A percentile compares a stretch with the other conserved stretches of the same genome.
These are phyloP conservation scores for Odontomyia ornata DNA, from an alignment of 2,888 invertebrate genomes.

Conservation along the genomic window DNA sequence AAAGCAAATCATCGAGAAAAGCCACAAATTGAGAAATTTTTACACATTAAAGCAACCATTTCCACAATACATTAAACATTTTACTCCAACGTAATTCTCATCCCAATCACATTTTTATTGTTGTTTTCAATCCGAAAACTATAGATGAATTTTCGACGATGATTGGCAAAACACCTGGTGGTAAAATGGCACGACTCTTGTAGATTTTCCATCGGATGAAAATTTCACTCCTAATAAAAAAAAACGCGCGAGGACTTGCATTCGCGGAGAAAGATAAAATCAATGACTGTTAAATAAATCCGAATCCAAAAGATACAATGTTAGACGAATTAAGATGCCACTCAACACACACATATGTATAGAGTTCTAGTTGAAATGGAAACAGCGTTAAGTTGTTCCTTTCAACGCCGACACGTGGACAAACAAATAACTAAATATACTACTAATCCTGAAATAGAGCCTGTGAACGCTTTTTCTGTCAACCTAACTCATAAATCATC, in stretches of 20 bases:
- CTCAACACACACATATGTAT: neutral
- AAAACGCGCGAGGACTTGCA: constrained; percentile 8
- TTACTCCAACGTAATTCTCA: no score
- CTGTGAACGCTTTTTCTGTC: constrained; percentile 23
- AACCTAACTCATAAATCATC: constrained; percentile 37
- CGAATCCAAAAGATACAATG: neutral
- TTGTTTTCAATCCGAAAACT: constrained; percentile 46
- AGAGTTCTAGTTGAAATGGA: neutral
- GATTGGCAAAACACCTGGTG: constrained; percentile 64
- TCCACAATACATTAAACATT: no score
- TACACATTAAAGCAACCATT: no score
- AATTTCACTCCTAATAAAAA: constrained; percentile 1
- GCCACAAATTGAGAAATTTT: no score
- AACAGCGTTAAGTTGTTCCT: neutral
- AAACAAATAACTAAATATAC: neutral
- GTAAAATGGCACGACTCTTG: constrained; percentile 65
- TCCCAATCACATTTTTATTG: neutral
- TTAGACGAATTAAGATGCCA: neutral
- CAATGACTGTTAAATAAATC: neutral
- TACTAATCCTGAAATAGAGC: neutral
- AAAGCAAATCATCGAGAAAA: no score
- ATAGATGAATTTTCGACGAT: constrained; percentile 65
- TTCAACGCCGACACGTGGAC: constrained; percentile 19
- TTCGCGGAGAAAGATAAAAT: neutral
- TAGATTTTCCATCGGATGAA: constrained; percentile 50